Conservation (phyloP, 1,140 invertebrate genomes). For the Cotesia chilonis region DNA sequence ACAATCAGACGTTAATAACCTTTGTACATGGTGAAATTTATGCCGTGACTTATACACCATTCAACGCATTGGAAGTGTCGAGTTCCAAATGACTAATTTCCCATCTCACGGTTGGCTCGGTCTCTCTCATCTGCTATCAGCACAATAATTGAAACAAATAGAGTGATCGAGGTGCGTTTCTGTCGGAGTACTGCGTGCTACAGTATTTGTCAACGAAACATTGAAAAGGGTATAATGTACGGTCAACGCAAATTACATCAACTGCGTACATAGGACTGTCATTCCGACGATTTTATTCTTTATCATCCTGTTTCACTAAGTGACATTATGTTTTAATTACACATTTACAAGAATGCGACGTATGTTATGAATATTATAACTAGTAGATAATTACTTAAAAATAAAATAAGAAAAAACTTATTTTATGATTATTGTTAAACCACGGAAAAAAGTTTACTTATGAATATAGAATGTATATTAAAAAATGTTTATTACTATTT, state of each 20-base stretch:
- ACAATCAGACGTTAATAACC: too few species aligned
- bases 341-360: not conserved
- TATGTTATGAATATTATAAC: not conserved
- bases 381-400: too few species aligned
- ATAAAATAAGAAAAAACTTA: too few species aligned
- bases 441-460: too few species aligned
- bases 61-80: not conserved
- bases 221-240: conserved; percentile 56
- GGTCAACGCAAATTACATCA: conserved; percentile 63
- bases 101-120: conserved; percentile 19
- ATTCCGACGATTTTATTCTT: conserved; percentile 1
- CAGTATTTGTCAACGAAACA: conserved; percentile 17
- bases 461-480: too few species aligned
- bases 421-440: too few species aligned
- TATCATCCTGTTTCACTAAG: conserved; percentile 38
- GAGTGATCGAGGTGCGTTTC: conserved; percentile 53
- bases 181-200: conserved; percentile 20
- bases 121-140: conserved; percentile 37
- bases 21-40: not conserved
- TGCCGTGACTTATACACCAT: not conserved
- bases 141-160: conserved; percentile 61
- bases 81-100: conserved; percentile 35
- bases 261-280: conserved; percentile 43
- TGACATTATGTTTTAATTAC: not conserved
- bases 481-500: too few species aligned